Base-by-base conservation (phyloP, 2,888 invertebrate genomes). In the Liposcelis brunnea region DNA sequence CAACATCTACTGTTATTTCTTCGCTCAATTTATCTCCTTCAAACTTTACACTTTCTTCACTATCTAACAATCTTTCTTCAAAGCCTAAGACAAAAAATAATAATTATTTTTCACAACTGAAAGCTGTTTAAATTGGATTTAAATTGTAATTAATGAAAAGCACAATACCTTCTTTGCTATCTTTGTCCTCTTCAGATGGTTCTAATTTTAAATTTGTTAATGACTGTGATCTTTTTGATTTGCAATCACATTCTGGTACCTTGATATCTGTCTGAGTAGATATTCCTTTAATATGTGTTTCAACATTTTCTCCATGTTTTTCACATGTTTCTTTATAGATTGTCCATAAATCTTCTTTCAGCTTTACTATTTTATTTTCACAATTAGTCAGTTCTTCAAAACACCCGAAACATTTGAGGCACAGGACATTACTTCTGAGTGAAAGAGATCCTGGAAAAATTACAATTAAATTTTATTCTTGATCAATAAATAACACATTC, bases 271-370 rank as follows among this genome's bases (percentile, higher is more conserved):
- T 35, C 10, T 35, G 35, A 6, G 16, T 16, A 15, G 35, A 35
- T 35, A 35, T 35, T 16, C 35, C 35, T 10, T 16, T 7, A 35
- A 35, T 35, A 26, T 26, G 8, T 6, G 4, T 26, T 26, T 26
- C 26, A 26, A 10, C 35, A 6, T 7, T 35, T 35, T 35, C 15
- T 14, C 16, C 16, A 14, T 16, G 7, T 10, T 35, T 35, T 35
- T 15, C 14, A 35, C 15, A 15, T 35, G 35, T 16, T 35, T 15
- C 7, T 10, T 35, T 35, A 19, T 40, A 19, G 6, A 40, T 6
- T 12, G 18, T 18, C 40, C 40, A 40, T 21, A 40, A 21, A 21
- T 40, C 19, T 40, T n/a, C 16, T 18, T 21, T 14, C 19, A 40
- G 19, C 19, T 14, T n/a, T 5, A 14, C 7, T 5, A 40, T n/a